phyloP scores from a whole-genome alignment of 2,888 invertebrate species.

The Busseola fusca region DNA sequence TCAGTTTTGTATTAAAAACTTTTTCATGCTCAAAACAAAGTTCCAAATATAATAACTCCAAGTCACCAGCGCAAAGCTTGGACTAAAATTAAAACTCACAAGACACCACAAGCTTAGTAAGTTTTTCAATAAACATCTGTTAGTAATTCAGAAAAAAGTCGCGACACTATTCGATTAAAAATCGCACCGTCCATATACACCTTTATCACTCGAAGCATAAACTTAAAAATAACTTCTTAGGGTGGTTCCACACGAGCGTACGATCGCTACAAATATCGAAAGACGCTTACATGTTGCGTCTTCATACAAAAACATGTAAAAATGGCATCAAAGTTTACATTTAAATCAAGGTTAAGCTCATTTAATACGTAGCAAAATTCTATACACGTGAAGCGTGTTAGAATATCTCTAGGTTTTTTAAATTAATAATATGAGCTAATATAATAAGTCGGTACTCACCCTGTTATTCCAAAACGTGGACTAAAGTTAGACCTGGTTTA shows the following conservation, averaged over 20 bases:
- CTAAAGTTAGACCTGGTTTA: no score
- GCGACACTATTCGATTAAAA: conserved; percentile 19
- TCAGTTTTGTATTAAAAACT: no score
- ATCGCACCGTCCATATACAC: conserved; percentile 26
- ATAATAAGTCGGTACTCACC: no score
- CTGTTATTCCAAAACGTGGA: no score
- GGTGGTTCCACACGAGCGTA: conserved; percentile 33
- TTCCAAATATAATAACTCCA: no score
- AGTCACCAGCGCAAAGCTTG: no score
- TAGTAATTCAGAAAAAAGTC: no score
- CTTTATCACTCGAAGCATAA: conserved; percentile 29
- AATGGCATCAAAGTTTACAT: conserved; percentile 59
- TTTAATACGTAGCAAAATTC: conserved; percentile 53
- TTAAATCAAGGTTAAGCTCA: conserved; percentile 62
- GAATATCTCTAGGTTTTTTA: conserved; percentile 41
- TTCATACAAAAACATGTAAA: conserved; percentile 46
- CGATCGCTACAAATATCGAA: conserved; percentile 27
- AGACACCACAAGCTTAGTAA: no score
- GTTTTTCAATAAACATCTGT: no score
- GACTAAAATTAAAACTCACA: no score
- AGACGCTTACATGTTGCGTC: conserved; percentile 30
- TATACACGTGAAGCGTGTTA: conserved; percentile 44
- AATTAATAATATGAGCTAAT: background rate
- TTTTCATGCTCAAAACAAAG: no score
- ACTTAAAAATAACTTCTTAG: conserved; percentile 48